Evolutionary conservation across 1,140 invertebrate species (phyloP), one percentile per base, ranked within the genome.

Genomic region (Panagrolaimus sp.): DNA sequence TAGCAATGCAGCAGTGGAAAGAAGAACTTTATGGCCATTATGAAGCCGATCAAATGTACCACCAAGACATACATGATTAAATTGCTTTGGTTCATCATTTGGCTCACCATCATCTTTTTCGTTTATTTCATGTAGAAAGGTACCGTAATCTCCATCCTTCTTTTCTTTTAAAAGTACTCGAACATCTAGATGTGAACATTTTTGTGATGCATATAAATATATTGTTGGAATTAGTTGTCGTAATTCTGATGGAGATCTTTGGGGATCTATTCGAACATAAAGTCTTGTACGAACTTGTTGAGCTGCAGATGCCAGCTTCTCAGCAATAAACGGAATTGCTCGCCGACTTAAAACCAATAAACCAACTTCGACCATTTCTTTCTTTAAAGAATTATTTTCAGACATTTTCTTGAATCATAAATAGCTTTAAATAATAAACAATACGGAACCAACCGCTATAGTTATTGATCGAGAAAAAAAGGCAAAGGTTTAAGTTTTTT

Each of bases 11-110:
- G 91, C 92, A 84, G 93, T 89, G 14, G 88, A 91, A 5, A 98
- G 83, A 31, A 98, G 85, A 73, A 96, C 90, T 84, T 98, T 98
- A 84, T 98, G 96, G 0, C 94, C 96, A 81, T 89, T 87, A 83
- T 98, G 95, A 25, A 98, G 84, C 48, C 91, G 85, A 85, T 98
- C 95, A 86, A 98, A 98, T 13, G 95, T 98, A 7, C 95, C 95
- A 45, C 94, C 95, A 0, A 97, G 80, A 20, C 91, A 91, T 25
- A 92, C 90, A 85, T 89, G 88, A 65, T 90, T 87, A 82, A 89
- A 91, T 7, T 85, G 84, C 68, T 86, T 87, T 38, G 61, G 43
- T 64, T 67, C 25, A 51, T 72, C 69, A 14, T 20, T 25, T 70
- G 27, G 25, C 25, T 23, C 42, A 16, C 68, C 25, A 71, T 46